Conservation (phyloP, 1,140 invertebrate species). For the Whitmania pigra region DNA sequence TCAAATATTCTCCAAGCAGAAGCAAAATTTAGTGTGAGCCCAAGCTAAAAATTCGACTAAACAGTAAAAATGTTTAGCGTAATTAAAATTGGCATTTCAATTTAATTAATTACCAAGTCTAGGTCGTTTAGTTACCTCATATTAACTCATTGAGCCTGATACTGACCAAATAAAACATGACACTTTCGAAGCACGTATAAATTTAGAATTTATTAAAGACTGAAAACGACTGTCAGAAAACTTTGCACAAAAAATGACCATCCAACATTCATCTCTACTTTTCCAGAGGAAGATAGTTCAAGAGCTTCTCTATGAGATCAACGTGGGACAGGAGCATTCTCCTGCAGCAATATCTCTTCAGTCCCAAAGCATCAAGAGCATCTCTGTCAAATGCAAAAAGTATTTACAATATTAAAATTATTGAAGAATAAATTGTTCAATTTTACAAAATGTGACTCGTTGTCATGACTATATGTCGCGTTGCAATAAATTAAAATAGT, state of each 20-base stretch:
- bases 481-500: background rate
- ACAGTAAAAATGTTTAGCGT: background rate
- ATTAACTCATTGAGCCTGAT: background rate
- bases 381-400: conserved; percentile 53
- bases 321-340: conserved; percentile 97
- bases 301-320: conserved; percentile 93
- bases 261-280: conserved; percentile 2
- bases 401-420: background rate
- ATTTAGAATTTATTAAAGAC: background rate
- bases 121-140: no score
- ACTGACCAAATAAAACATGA: background rate
- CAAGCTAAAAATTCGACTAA: background rate
- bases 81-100: background rate
- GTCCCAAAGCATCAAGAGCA: conserved; percentile 87
- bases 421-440: no score
- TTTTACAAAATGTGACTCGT: background rate
- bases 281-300: conserved; percentile 93
- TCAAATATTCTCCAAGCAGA: background rate
- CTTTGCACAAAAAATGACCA: no score
- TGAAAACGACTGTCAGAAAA: background rate
- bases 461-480: background rate
- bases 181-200: background rate
- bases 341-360: conserved; percentile 94
- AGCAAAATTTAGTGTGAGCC: background rate
- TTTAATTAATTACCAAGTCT: no score